Base-by-base conservation (phyloP, 30 jellyfish, hydroid and myxozoan genomes). In the Pseudorhiza aurosa region DNA sequence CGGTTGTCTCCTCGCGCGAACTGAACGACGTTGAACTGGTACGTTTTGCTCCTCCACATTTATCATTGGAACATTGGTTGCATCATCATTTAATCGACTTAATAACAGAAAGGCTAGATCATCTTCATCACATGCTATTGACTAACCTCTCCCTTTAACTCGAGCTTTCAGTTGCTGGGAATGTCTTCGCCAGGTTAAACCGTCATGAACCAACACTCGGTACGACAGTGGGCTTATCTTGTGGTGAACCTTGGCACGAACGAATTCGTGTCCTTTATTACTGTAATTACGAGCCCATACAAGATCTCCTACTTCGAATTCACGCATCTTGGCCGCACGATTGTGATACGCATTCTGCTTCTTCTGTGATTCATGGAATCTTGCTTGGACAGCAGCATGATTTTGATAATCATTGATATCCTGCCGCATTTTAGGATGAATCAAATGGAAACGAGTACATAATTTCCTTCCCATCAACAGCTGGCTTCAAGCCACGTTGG, bases 231-330 rank as follows among this genome's bases (percentile, higher is more conserved):
- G 82, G 75, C 74, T 59, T 44, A 64, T 77, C 59, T 62, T 77
- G 45, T 43, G 90, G 62, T 40, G 82, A 58, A 77, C 49, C 90
- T 77, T 77, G 72, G 74, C 90, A 77, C 82, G 73, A 62, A 77
- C 74, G 64, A 58, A 43, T 77, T 77, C 50, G 72, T 82, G 72
- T 47, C 85, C 85, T 46, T 72, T 71, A 25, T 53, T 53, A 42
- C 71, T 75, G 39, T 57, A 75, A 39, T 75, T 75, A 15, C 68
- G 77, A 55, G 87, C 87, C 90, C 82, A 60, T 11, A 63, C 90
- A 2, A 35, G 85, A 42, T 65, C 93, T 65, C 93, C 85, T 81
- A 74, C 64, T 57, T 50, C 64, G 19, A 50, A 51, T 53, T 74
- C 80, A 30, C 75, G 75, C 77, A 51, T 74, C 77, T n/a, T 51